Base-by-base conservation (phyloP, 2,888 invertebrate species). In the Buathra laborator region DNA sequence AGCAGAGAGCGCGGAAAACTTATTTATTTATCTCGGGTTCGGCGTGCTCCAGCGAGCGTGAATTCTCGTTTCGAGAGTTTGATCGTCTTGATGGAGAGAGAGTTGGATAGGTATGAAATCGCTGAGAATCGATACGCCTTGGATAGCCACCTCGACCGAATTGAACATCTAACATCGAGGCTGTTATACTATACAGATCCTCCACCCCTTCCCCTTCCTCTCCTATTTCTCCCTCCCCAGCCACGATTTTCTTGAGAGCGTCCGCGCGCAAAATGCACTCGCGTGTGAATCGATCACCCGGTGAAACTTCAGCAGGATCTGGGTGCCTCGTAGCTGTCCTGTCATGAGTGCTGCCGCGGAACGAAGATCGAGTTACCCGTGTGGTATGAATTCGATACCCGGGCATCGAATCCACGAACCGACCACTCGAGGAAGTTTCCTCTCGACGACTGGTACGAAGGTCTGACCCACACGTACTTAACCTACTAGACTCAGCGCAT, bases 271-370 rank as follows among this genome's bases (percentile, higher is more conserved):
- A 62, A 81, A 68, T 71, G 62, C 77, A 68, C 77, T 77, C 79
- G 81, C 78, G 84, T 83, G 66, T 81, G 86, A 85, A 89, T 89
- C 89, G 87, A 89, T 89, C 88, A 88, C 84, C 48, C 84, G 32
- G 66, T 32, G 70, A 84, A 89, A 89, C 88, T 86, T 89, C 75
- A 81, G 81, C 85, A 51, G 81, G 72, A 77, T 81, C 77, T 68
- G 68, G 48, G 67, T 37, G 37, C 48, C 82, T 82, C 72, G 83
- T 76, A 81, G 66, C 24, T 59, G 78, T 78, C 84, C 72, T 86
- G 84, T 87, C 87, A 81, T 77, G 75, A 81, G 81, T 75, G 70
- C 43, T 62, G 76, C 62, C 32, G 29, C 56, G 59, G 68, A 71
- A 83, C 78, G 84, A 84, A 86, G 84, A 87, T 86, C 86, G 82